These are phyloP conservation scores for Leptopilina syphax DNA, from an alignment of 2,888 invertebrate species.

Conservation along the genomic window DNA sequence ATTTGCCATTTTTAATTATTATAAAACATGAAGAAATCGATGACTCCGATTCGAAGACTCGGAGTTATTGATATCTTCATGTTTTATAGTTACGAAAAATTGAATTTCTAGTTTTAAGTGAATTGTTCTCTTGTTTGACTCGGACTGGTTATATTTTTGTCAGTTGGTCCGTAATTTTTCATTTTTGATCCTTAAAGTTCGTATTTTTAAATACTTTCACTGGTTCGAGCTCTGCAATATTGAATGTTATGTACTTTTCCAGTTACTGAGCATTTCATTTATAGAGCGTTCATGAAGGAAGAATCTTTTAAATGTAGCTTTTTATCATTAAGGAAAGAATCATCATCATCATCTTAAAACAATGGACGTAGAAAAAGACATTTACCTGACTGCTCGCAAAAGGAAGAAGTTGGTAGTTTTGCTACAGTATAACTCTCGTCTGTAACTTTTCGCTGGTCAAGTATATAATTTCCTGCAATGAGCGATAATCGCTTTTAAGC, in stretches of 20 bases:
- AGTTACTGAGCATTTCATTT: neutral
- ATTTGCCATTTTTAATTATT: too few species aligned
- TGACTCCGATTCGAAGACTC: too few species aligned
- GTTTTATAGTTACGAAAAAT: too few species aligned
- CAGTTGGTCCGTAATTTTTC: too few species aligned
- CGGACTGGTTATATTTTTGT: too few species aligned
- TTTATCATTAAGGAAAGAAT: conserved; percentile 15
- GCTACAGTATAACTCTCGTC: neutral
- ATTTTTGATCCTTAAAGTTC: too few species aligned
- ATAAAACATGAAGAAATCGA: too few species aligned
- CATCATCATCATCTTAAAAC: neutral
- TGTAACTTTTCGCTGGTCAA: conserved; percentile 36
- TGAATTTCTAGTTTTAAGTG: too few species aligned
- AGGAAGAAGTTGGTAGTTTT: conserved; percentile 18
- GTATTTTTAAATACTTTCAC: too few species aligned
- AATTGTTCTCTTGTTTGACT: too few species aligned
- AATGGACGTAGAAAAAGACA: conserved; percentile 29
- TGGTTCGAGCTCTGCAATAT: too few species aligned
- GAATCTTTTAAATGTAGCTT: conserved; percentile 16
- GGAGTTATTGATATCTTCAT: too few species aligned
- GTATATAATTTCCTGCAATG: conserved; percentile 56
- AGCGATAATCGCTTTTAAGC: conserved; percentile 57
- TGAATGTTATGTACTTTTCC: neutral
- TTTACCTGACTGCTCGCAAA: conserved; percentile 6
- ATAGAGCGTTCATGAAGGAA: neutral